Evolutionary conservation across 2,797 vertebrate species (phyloP), one percentile per base, ranked within the genome.

Genomic region (Helarctos malayanus): DNA sequence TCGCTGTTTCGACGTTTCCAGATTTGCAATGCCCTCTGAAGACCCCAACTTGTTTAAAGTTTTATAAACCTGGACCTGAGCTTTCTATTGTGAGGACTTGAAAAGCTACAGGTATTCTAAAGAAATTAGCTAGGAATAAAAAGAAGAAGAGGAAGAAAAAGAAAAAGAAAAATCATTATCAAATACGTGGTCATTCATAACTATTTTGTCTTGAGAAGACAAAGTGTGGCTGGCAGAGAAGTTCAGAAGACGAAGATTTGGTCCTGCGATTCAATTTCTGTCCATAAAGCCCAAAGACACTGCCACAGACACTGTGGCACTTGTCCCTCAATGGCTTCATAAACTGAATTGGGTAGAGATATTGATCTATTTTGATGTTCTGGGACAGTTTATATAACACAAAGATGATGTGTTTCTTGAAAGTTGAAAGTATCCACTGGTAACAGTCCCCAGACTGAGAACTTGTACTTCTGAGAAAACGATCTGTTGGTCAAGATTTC

Each of bases 341-440:
- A 96, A 97, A 89, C 81, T 92, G 91, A 92, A 95, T 85, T 85
- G 93, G 56, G 68, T 79, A 94, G 88, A 82, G 57, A 15, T 84
- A 90, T 97, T 6, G 54, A 96, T 96, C 73, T 95, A 52, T 57
- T 95, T 63, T 79, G 80, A 96, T 96, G 85, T 91, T 92, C 85
- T 56, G 47, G 81, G 45, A 89, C 32, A 92, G 69, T 84, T 92
- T 96, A 88, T 94, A 88, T 11, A 92, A 52, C 65, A 82, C 71
- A 69, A 82, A 94, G 71, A 89, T 85, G 76, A 84, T 88, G 49
- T 59, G 59, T 95, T 98, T 95, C 83, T 95, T 93, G 38, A 97
- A 95, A 94, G 65, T 11, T 94, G 78, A 92, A 92, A 89, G 32
- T 80, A 86, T 69, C 47, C n/a, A 47, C 47, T 59, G 56, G 32